Evolutionary conservation across 2,888 invertebrate genomes (phyloP).

Genomic region (Fragum sueziense): DNA sequence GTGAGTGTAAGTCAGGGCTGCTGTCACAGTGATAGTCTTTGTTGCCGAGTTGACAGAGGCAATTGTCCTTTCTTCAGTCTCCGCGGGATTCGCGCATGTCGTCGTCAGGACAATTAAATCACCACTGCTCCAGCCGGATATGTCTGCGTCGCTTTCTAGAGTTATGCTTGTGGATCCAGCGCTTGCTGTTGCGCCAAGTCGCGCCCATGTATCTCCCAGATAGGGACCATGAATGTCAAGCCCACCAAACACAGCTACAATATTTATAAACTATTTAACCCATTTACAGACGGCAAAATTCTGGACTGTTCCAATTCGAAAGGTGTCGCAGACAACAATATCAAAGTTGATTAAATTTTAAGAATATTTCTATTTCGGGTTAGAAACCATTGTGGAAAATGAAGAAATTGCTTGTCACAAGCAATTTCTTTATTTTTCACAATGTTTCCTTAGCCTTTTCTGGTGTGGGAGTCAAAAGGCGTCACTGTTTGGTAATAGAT

Average conservation of each 20-base stretch:
- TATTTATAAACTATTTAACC: background rate
- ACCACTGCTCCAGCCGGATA: conserved; percentile 64
- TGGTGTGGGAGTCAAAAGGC: too few relatives aligned
- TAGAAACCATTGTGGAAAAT: too few relatives aligned
- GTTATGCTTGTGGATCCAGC: conserved; percentile 56
- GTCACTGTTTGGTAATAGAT: too few relatives aligned
- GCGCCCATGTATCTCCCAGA: conserved; percentile 61
- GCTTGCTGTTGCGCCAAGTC: conserved; percentile 56
- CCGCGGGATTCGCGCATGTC: conserved; percentile 63
- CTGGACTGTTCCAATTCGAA: too few relatives aligned
- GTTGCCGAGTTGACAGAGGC: conserved; percentile 50
- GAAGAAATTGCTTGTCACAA: too few relatives aligned
- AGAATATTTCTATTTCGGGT: too few relatives aligned
- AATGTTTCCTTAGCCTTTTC: too few relatives aligned
- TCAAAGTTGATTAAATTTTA: too few relatives aligned
- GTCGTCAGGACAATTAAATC: conserved; percentile 68
- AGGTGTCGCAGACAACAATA: too few relatives aligned
- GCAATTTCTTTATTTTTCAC: too few relatives aligned
- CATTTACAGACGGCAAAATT: too few relatives aligned
- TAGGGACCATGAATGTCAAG: conserved; percentile 69
- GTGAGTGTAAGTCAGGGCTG: conserved; percentile 67
- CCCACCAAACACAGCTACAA: conserved; percentile 69
- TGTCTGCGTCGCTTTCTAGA: conserved; percentile 21
- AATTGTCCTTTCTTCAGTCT: conserved; percentile 68
- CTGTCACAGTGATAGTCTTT: conserved; percentile 64